phyloP scores from a whole-genome alignment of 2,888 invertebrate species.

The Corbicula japonica region DNA sequence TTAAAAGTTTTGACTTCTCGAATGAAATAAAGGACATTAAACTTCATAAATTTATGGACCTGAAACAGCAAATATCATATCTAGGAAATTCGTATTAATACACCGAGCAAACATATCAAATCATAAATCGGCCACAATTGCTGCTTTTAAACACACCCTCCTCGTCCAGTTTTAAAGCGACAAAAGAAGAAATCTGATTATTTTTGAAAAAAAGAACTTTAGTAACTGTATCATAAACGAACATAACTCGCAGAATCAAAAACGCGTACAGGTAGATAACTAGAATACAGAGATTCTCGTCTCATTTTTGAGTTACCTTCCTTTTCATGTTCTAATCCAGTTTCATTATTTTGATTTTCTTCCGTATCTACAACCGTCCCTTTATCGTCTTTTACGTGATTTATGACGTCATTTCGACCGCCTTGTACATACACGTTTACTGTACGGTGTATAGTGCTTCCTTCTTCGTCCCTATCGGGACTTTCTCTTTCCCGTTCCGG shows the following conservation, averaged over 20 bases:
- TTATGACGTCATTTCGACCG: slow-evolving; percentile 1
- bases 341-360: neutral
- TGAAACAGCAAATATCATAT: no score
- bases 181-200: no score
- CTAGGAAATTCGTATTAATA: no score
- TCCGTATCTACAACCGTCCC: neutral
- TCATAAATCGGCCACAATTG: no score
- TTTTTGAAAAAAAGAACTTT: no score
- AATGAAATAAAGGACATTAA: no score
- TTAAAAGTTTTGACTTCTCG: no score
- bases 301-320: slow-evolving; percentile 2
- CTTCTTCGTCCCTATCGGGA: slow-evolving; percentile 25
- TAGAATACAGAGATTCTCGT: neutral
- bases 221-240: neutral
- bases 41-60: no score
- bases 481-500: neutral
- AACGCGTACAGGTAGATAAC: neutral
- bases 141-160: no score
- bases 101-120: no score
- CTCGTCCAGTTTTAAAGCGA: no score
- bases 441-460: neutral
- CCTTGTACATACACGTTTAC: neutral
- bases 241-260: neutral
- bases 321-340: neutral
- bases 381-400: neutral